Conservation (phyloP, 2,888 invertebrate species). For the Thymelicus sylvestris region DNA sequence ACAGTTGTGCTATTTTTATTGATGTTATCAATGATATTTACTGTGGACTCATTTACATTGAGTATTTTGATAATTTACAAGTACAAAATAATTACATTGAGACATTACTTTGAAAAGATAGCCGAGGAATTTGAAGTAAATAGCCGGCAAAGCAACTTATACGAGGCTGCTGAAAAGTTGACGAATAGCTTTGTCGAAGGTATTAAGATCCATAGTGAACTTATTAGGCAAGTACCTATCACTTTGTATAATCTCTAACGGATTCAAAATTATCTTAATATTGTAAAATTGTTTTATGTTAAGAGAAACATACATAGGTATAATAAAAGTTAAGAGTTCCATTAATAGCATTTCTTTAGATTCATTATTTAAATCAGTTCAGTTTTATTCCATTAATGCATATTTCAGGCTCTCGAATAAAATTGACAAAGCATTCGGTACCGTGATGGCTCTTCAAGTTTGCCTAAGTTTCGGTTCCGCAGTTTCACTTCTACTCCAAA, state of each 20-base stretch:
- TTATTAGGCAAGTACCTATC: conserved; percentile 63
- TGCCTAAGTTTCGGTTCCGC: conserved; percentile 69
- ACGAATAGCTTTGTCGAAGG: conserved; percentile 64
- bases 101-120: conserved; percentile 65
- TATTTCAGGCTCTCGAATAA: conserved; percentile 64
- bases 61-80: conserved; percentile 69
- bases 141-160: conserved; percentile 48
- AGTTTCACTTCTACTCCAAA: conserved; percentile 60
- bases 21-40: conserved; percentile 69
- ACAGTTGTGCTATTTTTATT: conserved; percentile 59
- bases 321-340: no score
- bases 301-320: no score
- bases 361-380: no score
- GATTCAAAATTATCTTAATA: no score
- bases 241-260: conserved; percentile 16
- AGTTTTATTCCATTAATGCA: neutral
- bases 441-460: conserved; percentile 69
- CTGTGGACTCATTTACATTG: conserved; percentile 65
- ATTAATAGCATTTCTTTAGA: neutral
- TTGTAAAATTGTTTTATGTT: no score
- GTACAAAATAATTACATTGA: conserved; percentile 73
- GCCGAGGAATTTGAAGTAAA: conserved; percentile 55
- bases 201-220: conserved; percentile 68
- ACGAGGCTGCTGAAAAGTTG: conserved; percentile 57
- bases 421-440: conserved; percentile 71